Evolutionary conservation across 1,140 invertebrate species (phyloP).

Genomic region (Bombus polaris): DNA sequence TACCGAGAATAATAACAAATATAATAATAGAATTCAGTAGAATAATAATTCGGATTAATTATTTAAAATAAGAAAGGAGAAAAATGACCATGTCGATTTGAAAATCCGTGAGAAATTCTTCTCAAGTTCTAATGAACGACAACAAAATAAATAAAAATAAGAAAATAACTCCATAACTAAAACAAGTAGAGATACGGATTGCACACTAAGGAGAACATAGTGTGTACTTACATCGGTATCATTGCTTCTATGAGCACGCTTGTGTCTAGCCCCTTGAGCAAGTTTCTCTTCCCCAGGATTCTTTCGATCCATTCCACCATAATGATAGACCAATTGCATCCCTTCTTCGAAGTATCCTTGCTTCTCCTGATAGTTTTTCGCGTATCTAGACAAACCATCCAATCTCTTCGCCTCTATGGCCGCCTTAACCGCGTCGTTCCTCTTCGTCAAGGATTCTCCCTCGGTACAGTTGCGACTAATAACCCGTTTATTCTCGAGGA

Average conservation of each 20-base stretch:
- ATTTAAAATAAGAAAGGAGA: too few species aligned
- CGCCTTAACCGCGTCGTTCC: constrained; percentile 72
- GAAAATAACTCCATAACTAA: too few species aligned
- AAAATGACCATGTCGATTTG: too few species aligned
- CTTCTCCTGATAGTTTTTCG: constrained; percentile 76
- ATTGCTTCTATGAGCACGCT: constrained; percentile 74
- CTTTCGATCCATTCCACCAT: constrained; percentile 65
- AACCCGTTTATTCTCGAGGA: constrained; percentile 71
- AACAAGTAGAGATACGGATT: too few species aligned
- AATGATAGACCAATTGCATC: constrained; percentile 80
- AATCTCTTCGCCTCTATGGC: constrained; percentile 72
- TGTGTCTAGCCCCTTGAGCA: constrained; percentile 66
- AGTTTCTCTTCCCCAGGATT: constrained; percentile 36
- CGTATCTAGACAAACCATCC: constrained; percentile 77
- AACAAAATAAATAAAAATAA: too few species aligned
- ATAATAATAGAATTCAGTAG: too few species aligned
- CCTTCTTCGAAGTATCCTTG: constrained; percentile 80
- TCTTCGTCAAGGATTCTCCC: constrained; percentile 75
- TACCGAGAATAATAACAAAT: not conserved
- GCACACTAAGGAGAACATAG: too few species aligned
- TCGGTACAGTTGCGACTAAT: constrained; percentile 79
- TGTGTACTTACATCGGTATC: constrained; percentile 69
- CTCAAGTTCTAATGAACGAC: too few species aligned
- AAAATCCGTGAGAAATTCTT: too few species aligned
- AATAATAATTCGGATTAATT: too few species aligned